A percentile compares a stretch with the other conserved stretches of the same genome.
phyloP scores from a whole-genome alignment of 2,797 vertebrate species.

The Tangara arthus region DNA sequence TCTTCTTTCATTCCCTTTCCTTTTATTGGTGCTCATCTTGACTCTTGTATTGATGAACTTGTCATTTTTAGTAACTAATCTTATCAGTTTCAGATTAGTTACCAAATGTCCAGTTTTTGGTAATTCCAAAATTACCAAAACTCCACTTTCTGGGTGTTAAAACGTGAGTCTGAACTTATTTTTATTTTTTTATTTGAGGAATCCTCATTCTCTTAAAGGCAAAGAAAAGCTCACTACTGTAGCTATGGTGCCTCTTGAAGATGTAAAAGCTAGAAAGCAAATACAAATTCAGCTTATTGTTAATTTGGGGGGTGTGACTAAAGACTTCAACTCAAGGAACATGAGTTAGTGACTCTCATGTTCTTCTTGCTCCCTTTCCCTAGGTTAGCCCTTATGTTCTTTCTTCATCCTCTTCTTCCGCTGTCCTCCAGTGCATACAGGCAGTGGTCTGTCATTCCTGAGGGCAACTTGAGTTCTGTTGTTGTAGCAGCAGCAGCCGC shows the following conservation, averaged over 20 bases:
- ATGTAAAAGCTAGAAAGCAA: not conserved
- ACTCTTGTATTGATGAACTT: not conserved
- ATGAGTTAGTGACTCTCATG: not conserved
- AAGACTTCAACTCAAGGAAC: not conserved
- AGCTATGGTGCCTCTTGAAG: not conserved
- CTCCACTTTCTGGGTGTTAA: not conserved
- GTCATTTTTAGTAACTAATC: not conserved
- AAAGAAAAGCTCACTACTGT: not conserved
- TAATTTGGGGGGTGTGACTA: not conserved
- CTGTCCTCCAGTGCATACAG: not conserved
- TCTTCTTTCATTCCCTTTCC: not conserved
- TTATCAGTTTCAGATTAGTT: not conserved
- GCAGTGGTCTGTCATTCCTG: not conserved
- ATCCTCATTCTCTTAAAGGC: not conserved
- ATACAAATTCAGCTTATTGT: not conserved
- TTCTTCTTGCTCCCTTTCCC: not conserved
- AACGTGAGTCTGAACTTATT: not conserved
- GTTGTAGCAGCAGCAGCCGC: not conserved
- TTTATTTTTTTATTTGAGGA: not conserved
- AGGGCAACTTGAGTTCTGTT: not conserved
- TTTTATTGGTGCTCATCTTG: not conserved
- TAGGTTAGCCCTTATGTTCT: not conserved
- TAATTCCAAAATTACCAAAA: not conserved
- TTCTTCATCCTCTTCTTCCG: not conserved
- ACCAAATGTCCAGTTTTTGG: not conserved